Percentiles rank a stretch among this genome's conserved stretches.
phyloP scores from a whole-genome alignment of 2,113 vertebrate genomes.

The Pleuronectes platessa region DNA sequence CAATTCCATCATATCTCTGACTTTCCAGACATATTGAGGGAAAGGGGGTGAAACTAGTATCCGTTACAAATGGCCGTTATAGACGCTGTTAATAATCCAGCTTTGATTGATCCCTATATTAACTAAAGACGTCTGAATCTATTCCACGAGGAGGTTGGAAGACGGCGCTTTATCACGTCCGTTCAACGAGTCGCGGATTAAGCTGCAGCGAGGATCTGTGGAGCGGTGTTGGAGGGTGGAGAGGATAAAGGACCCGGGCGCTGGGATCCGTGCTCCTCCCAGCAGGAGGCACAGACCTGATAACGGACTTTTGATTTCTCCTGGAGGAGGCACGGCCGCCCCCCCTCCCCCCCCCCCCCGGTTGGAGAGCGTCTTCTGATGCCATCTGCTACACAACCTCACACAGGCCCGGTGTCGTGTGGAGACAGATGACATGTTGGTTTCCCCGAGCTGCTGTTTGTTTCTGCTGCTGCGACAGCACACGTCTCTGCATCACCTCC shows the following conservation, averaged over 20 bases:
- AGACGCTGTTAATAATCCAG: constrained; percentile 39
- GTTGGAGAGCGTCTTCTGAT: background rate
- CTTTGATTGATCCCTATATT: constrained; percentile 45
- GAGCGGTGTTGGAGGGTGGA: constrained; percentile 6
- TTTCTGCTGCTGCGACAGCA: background rate
- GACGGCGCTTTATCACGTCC: constrained; percentile 31
- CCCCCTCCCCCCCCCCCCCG: constrained; percentile 3
- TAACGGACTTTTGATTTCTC: constrained; percentile 25
- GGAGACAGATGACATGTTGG: constrained; percentile 18
- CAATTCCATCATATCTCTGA: constrained; percentile 28
- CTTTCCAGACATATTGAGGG: constrained; percentile 29
- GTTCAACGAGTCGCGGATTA: constrained; percentile 46
- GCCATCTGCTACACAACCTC: constrained; percentile 44
- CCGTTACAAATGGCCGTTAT: constrained; percentile 12
- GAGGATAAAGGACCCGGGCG: constrained; percentile 31
- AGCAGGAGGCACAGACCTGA: constrained; percentile 36
- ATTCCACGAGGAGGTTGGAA: constrained; percentile 36
- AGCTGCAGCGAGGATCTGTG: constrained; percentile 33
- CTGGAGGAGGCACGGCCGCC: constrained; percentile 10
- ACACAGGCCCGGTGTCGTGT: constrained; percentile 33
- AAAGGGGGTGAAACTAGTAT: constrained; percentile 29
- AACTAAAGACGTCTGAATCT: constrained; percentile 39
- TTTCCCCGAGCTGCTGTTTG: constrained; percentile 17
- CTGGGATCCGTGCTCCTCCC: constrained; percentile 31
- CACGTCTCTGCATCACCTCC: background rate